Evolutionary conservation across 2,888 invertebrate genomes (phyloP), one percentile per base, ranked within the genome.

Genomic region (Psylliodes chrysocephalus): DNA sequence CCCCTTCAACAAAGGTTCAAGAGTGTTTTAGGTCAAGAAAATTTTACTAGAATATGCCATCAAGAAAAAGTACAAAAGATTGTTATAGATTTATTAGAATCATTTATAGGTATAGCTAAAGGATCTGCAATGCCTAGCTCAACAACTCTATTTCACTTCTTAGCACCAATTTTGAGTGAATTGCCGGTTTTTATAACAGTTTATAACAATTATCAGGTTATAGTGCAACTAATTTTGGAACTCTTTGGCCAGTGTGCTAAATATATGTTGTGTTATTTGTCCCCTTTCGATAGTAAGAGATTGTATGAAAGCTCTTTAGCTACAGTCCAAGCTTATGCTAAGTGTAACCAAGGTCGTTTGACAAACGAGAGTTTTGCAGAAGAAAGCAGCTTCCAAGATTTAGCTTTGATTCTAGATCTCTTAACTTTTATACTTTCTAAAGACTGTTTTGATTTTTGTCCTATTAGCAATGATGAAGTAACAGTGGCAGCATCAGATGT

Each of bases 331-430:
- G 87, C 87, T 1, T 94, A 93, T 77, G 86, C 88, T 61, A 84
- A 86, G 68, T 88, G 87, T 81, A 91, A 90, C 75, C 84, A 85
- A 0, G 87, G 88, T 52, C 86, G 90, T 69, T 83, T 89, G 44
- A 87, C 87, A 0, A 81, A 83, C 17, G 89, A 90, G 65, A 83
- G 86, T 1, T 86, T 87, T 22, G 89, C 89, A 10, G 91, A 92
- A 55, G 94, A 94, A 75, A 93, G 89, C 69, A 87, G 86, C 52
- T 89, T 85, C 73, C 86, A 91, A 82, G 95, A 95, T 77, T 88
- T 95, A 69, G 86, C 91, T 55, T 84, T 93, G 2, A 85, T 95
- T 7, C 89, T 95, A 87, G 91, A 95, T 75, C 83, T 95, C 63
- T 84, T 94, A 18, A 82, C 82, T 4, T 80, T 78, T 64, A 79